A percentile compares a stretch with the other conserved stretches of the same genome.
Conservation (phyloP, 2,888 invertebrate species). For the Philaethria dido region DNA sequence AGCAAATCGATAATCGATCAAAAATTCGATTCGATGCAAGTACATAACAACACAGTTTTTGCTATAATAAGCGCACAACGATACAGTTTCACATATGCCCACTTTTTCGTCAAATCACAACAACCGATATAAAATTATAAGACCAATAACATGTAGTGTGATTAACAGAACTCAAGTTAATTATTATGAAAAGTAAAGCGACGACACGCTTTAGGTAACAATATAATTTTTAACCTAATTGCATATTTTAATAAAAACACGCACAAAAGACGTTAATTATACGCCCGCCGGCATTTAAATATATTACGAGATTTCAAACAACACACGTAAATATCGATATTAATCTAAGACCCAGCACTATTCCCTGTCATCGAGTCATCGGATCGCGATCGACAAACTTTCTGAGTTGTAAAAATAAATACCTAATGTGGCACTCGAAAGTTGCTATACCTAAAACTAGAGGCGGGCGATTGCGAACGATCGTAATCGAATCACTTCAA, state of each 20-base stretch:
- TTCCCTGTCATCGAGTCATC: constrained; percentile 63
- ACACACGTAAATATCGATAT: constrained; percentile 72
- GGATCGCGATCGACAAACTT: constrained; percentile 55
- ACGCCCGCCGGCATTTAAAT: constrained; percentile 67
- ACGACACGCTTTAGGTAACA: constrained; percentile 77
- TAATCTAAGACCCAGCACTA: constrained; percentile 70
- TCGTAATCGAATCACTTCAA: constrained; percentile 22
- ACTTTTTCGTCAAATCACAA: constrained; percentile 44
- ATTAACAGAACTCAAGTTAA: constrained; percentile 44
- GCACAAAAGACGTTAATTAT: constrained; percentile 72
- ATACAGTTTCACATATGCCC: constrained; percentile 47
- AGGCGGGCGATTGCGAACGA: constrained; percentile 20
- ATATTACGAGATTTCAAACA: constrained; percentile 84
- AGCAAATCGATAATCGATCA: constrained; percentile 10
- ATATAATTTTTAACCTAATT: constrained; percentile 70
- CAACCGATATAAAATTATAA: constrained; percentile 51
- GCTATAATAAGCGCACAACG: constrained; percentile 36
- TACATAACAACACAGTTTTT: constrained; percentile 6
- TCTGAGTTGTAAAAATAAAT: constrained; percentile 67
- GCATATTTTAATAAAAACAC: constrained; percentile 78
- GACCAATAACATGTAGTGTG: constrained; percentile 49
- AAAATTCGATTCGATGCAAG: constrained; percentile 6
- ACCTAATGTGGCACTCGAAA: constrained; percentile 75
- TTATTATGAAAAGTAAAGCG: constrained; percentile 44
- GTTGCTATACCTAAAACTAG: constrained; percentile 50